Base-by-base conservation (phyloP, 2,797 vertebrate species). In the Gallinago nigripennis region DNA sequence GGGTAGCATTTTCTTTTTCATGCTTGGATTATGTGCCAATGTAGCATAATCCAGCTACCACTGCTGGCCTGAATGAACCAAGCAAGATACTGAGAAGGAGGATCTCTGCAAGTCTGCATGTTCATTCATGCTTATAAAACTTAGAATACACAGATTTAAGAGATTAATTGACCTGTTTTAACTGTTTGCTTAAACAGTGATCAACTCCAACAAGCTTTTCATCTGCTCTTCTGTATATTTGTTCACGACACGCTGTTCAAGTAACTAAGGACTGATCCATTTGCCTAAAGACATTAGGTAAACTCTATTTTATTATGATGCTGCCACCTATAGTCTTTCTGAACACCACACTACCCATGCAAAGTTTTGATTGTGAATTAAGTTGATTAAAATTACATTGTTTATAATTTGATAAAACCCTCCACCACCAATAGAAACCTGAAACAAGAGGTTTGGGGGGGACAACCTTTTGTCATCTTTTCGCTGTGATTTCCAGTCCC, bases 301-400 rank as follows among this genome's bases (percentile, higher is more conserved):
- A 94, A 68, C 24, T 69, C 37, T 87, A 46, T 89, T 94, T 93
- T 71, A 91, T 83, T 91, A 91, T 81, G 71, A 89, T 92, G 69
- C 94, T 95, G 88, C 88, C 94, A 93, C 53, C 84, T 94, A 83
- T 88, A 75, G 94, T 78, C 82, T 89, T 75, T 81, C 50, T 87
- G 84, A 87, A 86, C 19, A 70, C 15, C 53, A 46, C 28, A 63
- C 19, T 46, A 43, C 5, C 11, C 19, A 68, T 50, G 21, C 37
- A 73, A 12, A 68, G 31, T 53, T 92, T 53, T 39, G 41, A 89
- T 85, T 79, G 35, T 10, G 11, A 27, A 78, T 71, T 71, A 39
- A 31, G 60, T 77, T 73, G 65, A 68, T 35, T 54, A 48, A 93
- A 81, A 75, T 19, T 6, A 9, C 8, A 43, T 8, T 20, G 7